Conservation (phyloP, 2,888 invertebrate genomes). For the Blera fallax region DNA sequence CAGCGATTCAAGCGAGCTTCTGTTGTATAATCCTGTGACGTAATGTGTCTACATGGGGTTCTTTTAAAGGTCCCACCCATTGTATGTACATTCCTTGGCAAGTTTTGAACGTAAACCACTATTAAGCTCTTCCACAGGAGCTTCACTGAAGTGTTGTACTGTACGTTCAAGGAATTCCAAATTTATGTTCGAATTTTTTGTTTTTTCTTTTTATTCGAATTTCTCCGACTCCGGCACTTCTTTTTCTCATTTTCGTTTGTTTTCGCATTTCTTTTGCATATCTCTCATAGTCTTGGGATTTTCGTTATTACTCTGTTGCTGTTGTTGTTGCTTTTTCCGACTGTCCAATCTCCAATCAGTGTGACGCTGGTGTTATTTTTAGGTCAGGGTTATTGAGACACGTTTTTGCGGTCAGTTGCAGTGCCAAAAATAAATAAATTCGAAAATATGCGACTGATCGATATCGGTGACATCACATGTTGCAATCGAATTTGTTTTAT, state of each 20-base stretch:
- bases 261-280: slow-evolving; percentile 32
- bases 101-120: neutral
- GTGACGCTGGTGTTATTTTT: slow-evolving; percentile 49
- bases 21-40: slow-evolving; percentile 21
- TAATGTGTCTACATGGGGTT: slow-evolving; percentile 15
- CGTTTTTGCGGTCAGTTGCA: slow-evolving; percentile 67
- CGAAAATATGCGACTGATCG: neutral
- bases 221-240: neutral
- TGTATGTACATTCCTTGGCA: slow-evolving; percentile 3
- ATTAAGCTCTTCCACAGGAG: neutral
- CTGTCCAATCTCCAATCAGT: slow-evolving; percentile 5
- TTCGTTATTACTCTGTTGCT: neutral
- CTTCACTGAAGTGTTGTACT: neutral
- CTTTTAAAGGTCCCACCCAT: neutral
- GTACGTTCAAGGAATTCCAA: slow-evolving; percentile 11
- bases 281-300: neutral
- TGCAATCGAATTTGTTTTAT: slow-evolving; percentile 20
- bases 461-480: slow-evolving; percentile 14
- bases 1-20: neutral
- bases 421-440: slow-evolving; percentile 61
- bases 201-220: neutral
- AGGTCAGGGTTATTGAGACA: slow-evolving; percentile 67
- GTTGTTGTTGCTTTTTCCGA: neutral
- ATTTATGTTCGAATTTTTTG: neutral
- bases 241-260: neutral